Evolutionary conservation across 30 jellyfish, hydroid and myxozoan genomes (phyloP), one percentile per base, ranked within the genome.

Genomic region (Rhopilema esculentum): DNA sequence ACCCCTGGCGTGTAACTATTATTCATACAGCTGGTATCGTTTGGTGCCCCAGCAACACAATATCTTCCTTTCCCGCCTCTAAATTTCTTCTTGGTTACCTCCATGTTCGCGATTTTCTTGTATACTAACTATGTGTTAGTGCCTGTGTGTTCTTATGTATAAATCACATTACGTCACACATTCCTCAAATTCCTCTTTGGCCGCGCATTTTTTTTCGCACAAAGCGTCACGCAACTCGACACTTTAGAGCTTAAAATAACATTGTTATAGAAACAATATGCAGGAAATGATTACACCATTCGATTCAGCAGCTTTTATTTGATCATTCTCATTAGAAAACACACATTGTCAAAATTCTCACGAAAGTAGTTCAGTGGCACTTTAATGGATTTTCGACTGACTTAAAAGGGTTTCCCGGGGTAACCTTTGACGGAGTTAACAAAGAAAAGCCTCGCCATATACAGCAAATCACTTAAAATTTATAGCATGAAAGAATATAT

Each of bases 131-230:
- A 64, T 64, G 31, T 21, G 74, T 64, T 64, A 64, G 30, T 64
- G 74, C 74, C 30, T 64, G 74, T 25, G 74, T 64, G 74, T 25
- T 64, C 57, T 40, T 21, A 64, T 64, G 74, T 64, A 64, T 64
- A 64, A 64, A 64, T 64, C 74, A 64, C 74, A 64, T 25, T 64
- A 64, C 74, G 74, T 64, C 74, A 64, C 74, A 64, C 27, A 64
- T 64, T 40, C 57, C 57, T 40, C 57, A 40, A 40, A 40, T 40
- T 40, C 85, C 85, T 74, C 20, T 72, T 72, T 72, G 84, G 79
- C 88, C 88, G 27, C 69, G 84, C 69, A 30, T 72, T 31, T 72
- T 72, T 27, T 30, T 72, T 64, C 84, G 84, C 69, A 74, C 71
- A 74, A 74, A 74, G 49, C 48, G 85, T 74, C 30, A 74, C 71